Conservation (phyloP, 2,888 invertebrate species). For the Cosmopolites sordidus region DNA sequence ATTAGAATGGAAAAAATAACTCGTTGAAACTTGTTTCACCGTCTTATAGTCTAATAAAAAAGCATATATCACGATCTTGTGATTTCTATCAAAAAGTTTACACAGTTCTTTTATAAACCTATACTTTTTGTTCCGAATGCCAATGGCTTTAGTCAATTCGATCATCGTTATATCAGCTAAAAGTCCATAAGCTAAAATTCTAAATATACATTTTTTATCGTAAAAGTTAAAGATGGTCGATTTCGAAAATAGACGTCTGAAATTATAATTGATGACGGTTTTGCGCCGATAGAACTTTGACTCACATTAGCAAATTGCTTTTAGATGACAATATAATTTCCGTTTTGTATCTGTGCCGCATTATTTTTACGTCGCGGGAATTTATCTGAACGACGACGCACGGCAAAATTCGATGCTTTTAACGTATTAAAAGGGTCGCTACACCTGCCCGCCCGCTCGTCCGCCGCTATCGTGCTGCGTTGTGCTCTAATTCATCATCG, state of each 20-base stretch:
- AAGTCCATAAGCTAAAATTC: too few relatives aligned
- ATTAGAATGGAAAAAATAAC: too few relatives aligned
- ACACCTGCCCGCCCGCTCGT: conserved; percentile 4
- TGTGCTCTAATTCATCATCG: conserved; percentile 25
- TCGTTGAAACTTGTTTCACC: too few relatives aligned
- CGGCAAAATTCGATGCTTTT: conserved; percentile 20
- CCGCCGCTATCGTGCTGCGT: conserved; percentile 24
- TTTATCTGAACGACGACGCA: conserved; percentile 18
- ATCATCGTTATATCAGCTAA: too few relatives aligned
- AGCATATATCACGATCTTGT: too few relatives aligned
- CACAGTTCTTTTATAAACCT: too few relatives aligned
- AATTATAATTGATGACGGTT: conserved; percentile 13
- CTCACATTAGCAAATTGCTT: conserved; percentile 25
- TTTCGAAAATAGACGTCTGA: not conserved
- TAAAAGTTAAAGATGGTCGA: not conserved
- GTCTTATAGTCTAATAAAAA: too few relatives aligned
- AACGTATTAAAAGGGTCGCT: conserved; percentile 20
- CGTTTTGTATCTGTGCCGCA: conserved; percentile 12
- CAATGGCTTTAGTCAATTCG: too few relatives aligned
- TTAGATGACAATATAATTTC: conserved; percentile 23
- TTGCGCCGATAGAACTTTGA: conserved; percentile 5
- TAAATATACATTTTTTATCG: too few relatives aligned
- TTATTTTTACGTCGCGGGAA: conserved; percentile 17
- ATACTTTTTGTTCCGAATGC: too few relatives aligned
- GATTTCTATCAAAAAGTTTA: too few relatives aligned